A percentile compares a stretch with the other conserved stretches of the same genome.
These are phyloP conservation scores for Battus philenor DNA, from an alignment of 1,140 invertebrate species.

Conservation along the genomic window DNA sequence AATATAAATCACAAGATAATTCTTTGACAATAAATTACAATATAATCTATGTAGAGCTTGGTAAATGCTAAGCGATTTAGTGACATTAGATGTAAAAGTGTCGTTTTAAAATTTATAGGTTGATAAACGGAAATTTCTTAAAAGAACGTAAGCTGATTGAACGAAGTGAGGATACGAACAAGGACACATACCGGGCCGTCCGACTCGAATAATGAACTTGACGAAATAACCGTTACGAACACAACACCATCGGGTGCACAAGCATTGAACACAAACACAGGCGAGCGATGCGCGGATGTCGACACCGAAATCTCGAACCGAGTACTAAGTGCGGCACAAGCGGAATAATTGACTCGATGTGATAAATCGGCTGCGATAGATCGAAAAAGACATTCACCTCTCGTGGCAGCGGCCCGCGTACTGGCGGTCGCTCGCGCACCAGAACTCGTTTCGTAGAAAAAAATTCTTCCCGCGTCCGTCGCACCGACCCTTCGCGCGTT, in stretches of 20 bases:
- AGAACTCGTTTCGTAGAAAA: constrained; percentile 69
- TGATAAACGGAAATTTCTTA: no score
- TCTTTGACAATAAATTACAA: constrained; percentile 12
- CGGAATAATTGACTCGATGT: constrained; percentile 24
- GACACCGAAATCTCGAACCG: constrained; percentile 13
- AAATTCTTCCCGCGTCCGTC: constrained; percentile 57
- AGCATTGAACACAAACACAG: constrained; percentile 31
- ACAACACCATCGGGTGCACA: constrained; percentile 40
- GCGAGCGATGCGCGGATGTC: constrained; percentile 1
- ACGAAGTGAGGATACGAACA: constrained; percentile 16
- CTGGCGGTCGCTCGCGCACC: constrained; percentile 44
- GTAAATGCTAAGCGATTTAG: constrained; percentile 4
- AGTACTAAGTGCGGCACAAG: constrained; percentile 21
- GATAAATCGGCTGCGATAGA: constrained; percentile 25
- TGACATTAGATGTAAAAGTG: not conserved
- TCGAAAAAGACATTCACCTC: constrained; percentile 65
- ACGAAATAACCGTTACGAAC: constrained; percentile 47
- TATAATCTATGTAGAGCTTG: constrained; percentile 11
- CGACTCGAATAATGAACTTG: constrained; percentile 37
- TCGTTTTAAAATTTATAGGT: no score
- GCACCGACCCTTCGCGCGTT: constrained; percentile 61
- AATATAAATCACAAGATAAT: constrained; percentile 16
- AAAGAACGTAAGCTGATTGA: no score
- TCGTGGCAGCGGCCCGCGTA: constrained; percentile 52
- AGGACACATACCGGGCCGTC: constrained; percentile 46